Conservation (phyloP, 2,113 vertebrate species). For the Ameiurus melas region DNA sequence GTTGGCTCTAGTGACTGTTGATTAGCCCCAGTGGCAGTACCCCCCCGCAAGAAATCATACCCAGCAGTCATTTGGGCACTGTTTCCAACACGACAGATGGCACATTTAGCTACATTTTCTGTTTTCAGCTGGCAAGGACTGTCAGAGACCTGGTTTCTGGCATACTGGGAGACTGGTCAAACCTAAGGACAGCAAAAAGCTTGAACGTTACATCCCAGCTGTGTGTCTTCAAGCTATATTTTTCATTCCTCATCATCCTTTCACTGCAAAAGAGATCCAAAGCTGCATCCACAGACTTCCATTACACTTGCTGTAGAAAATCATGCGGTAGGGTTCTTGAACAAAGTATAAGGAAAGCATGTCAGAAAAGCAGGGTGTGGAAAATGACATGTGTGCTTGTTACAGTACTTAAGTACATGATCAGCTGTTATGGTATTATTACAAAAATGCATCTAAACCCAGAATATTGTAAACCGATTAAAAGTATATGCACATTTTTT, state of each 20-base stretch:
- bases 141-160: background rate
- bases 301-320: background rate
- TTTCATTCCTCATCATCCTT: slow-evolving; percentile 15
- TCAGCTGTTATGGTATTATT: background rate
- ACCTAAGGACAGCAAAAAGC: background rate
- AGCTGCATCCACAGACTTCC: background rate
- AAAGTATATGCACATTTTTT: background rate
- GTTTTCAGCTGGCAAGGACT: slow-evolving; percentile 62
- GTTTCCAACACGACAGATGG: slow-evolving; percentile 65
- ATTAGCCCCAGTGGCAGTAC: slow-evolving; percentile 48
- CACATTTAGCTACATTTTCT: slow-evolving; percentile 56
- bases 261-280: background rate
- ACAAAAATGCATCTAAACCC: background rate
- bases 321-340: background rate
- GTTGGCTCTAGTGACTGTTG: slow-evolving; percentile 56
- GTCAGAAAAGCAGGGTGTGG: background rate
- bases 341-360: background rate
- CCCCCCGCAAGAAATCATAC: slow-evolving; percentile 39
- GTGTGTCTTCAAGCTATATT: background rate
- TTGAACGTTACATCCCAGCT: background rate
- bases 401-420: background rate
- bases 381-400: background rate
- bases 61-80: slow-evolving; percentile 60
- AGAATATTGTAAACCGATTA: background rate
- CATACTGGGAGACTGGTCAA: background rate